A percentile compares a stretch with the other conserved stretches of the same genome.
Evolutionary conservation across 2,113 vertebrate genomes (phyloP).

Genomic region (Leptocoma aspasia): DNA sequence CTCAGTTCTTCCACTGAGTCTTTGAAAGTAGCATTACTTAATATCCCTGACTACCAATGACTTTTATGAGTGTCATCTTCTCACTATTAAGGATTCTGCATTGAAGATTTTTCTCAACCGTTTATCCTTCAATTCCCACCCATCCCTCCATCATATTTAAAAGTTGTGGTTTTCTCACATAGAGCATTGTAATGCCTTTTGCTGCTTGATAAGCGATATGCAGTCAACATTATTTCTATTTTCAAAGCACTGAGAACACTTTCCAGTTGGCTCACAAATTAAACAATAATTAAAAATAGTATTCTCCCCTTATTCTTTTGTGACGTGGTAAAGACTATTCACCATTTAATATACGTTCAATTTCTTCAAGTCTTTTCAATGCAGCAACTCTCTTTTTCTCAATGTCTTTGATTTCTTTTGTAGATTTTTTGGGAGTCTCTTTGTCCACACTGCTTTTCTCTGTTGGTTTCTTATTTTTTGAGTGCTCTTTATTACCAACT

Average conservation of each 20-base stretch:
- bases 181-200: background rate
- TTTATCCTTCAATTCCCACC: background rate
- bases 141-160: background rate
- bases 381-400: slow-evolving; percentile 95
- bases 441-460: slow-evolving; percentile 74
- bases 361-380: slow-evolving; percentile 97
- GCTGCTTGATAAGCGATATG: slow-evolving; percentile 7
- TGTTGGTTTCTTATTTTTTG: slow-evolving; percentile 70
- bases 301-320: background rate
- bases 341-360: slow-evolving; percentile 94
- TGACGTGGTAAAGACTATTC: slow-evolving; percentile 75
- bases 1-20: background rate
- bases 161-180: background rate
- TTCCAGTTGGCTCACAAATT: slow-evolving; percentile 28
- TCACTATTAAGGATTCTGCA: background rate
- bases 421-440: slow-evolving; percentile 83
- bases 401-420: slow-evolving; percentile 93
- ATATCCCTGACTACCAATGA: background rate
- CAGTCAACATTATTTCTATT: background rate
- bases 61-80: background rate
- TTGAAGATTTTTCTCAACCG: slow-evolving; percentile 13
- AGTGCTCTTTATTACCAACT: slow-evolving; percentile 57
- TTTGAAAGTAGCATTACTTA: background rate
- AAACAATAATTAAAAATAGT: slow-evolving; percentile 18
- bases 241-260: slow-evolving; percentile 41